phyloP scores from a whole-genome alignment of 1,140 invertebrate species.

The Nixonia krombeini region DNA sequence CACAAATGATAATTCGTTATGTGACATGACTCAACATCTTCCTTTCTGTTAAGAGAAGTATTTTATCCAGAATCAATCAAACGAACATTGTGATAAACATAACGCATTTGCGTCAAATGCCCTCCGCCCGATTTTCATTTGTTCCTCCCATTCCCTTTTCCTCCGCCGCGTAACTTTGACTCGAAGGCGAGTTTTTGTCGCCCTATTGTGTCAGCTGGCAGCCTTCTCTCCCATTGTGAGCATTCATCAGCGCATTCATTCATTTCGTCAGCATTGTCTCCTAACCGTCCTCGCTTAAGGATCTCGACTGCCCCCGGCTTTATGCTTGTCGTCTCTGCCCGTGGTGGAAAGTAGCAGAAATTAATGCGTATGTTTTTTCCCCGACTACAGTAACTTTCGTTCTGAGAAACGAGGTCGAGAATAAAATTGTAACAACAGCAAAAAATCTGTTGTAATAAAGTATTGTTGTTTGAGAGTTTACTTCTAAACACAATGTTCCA shows the following conservation, averaged over 20 bases:
- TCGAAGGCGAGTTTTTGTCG: conserved; percentile 66
- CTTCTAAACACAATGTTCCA: too few relatives aligned
- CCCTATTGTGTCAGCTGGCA: conserved; percentile 60
- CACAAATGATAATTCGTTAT: too few relatives aligned
- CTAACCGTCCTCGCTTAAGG: conserved; percentile 60
- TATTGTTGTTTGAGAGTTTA: too few relatives aligned
- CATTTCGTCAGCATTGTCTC: conserved; percentile 65
- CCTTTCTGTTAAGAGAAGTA: background rate
- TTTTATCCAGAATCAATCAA: conserved; percentile 23
- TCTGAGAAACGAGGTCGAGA: too few relatives aligned
- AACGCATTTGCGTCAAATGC: conserved; percentile 16
- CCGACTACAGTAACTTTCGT: too few relatives aligned
- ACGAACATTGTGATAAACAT: conserved; percentile 33
- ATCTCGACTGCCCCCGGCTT: conserved; percentile 51
- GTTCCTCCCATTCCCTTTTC: conserved; percentile 27
- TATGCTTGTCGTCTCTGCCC: conserved; percentile 47
- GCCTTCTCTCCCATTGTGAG: conserved; percentile 63
- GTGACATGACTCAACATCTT: too few relatives aligned
- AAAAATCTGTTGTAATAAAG: too few relatives aligned
- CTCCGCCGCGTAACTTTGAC: conserved; percentile 42
- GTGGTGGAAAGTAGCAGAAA: conserved; percentile 50
- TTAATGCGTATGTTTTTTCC: conserved; percentile 18
- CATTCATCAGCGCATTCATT: conserved; percentile 71
- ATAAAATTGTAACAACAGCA: too few relatives aligned
- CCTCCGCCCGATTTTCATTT: conserved; percentile 24